These are phyloP conservation scores for Chaenocephalus aceratus DNA, from an alignment of 2,113 vertebrate species.

Conservation along the genomic window DNA sequence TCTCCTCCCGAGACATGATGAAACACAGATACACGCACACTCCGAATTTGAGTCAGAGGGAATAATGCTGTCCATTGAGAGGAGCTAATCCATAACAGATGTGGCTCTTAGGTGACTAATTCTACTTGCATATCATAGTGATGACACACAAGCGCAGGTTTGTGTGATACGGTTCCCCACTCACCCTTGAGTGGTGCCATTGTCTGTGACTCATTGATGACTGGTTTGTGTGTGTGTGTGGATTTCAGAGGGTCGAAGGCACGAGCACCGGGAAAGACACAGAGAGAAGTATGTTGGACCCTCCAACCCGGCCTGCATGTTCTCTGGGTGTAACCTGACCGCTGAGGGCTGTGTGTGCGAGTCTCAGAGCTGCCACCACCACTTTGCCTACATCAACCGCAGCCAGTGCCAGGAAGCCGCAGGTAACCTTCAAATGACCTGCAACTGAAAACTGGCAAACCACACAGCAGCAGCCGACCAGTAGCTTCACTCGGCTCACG, in stretches of 20 bases:
- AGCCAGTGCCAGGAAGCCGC: conserved; percentile 85
- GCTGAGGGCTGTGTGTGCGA: conserved; percentile 82
- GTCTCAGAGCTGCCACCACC: conserved; percentile 83
- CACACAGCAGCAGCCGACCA: conserved; percentile 7
- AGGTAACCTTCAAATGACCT: conserved; percentile 78
- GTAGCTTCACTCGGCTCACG: conserved; percentile 19
- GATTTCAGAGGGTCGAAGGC: conserved; percentile 74
- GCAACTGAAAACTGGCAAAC: conserved; percentile 25
- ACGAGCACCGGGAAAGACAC: conserved; percentile 76
- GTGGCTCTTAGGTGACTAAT: conserved; percentile 72
- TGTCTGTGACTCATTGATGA: conserved; percentile 68
- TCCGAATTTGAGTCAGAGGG: conserved; percentile 17
- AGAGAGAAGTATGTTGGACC: conserved; percentile 81
- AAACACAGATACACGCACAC: conserved; percentile 18
- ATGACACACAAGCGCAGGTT: conserved; percentile 68
- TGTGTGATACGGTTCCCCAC: conserved; percentile 30
- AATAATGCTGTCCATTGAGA: conserved; percentile 62
- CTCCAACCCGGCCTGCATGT: conserved; percentile 78
- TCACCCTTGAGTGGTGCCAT: conserved; percentile 52
- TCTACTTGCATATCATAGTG: conserved; percentile 68
- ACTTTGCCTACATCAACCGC: conserved; percentile 84
- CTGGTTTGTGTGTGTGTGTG: conserved; percentile 37
- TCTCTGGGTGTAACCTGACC: conserved; percentile 87
- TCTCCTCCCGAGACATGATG: neutral
- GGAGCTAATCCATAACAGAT: conserved; percentile 77